Evolutionary conservation across 2,888 invertebrate species (phyloP).

Genomic region (Sphaeridia pumilis): DNA sequence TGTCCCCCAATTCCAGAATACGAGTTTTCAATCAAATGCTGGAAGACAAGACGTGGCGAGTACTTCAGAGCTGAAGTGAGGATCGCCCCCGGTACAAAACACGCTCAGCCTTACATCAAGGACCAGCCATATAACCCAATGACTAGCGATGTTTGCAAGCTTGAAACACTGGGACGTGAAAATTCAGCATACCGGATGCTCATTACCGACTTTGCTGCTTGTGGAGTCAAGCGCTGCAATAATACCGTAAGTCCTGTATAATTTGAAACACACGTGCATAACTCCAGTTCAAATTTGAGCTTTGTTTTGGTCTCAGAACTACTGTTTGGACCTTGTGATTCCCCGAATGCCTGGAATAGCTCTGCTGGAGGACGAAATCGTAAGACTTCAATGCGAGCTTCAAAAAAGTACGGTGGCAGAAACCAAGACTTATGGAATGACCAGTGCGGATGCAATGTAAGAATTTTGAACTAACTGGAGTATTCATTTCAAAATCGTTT

Average conservation of each 20-base stretch:
- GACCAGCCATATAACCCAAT: constrained; percentile 34
- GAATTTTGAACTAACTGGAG: too few species aligned
- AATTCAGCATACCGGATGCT: constrained; percentile 27
- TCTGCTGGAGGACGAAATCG: constrained; percentile 35
- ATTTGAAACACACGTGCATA: too few species aligned
- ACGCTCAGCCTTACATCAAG: constrained; percentile 34
- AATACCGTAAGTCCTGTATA: too few species aligned
- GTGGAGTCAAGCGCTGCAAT: constrained; percentile 36
- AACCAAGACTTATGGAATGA: constrained; percentile 30
- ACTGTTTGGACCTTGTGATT: constrained; percentile 36
- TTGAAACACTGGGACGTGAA: constrained; percentile 22
- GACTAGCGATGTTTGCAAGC: constrained; percentile 25
- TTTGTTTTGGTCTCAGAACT: background rate
- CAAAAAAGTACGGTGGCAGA: constrained; percentile 32
- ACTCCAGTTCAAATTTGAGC: background rate
- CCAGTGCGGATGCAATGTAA: constrained; percentile 31
- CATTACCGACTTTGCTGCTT: constrained; percentile 30
- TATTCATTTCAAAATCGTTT: background rate
- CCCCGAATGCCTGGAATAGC: constrained; percentile 33
- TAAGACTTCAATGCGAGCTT: constrained; percentile 33
- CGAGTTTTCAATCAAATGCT: constrained; percentile 35
- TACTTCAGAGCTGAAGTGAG: constrained; percentile 35
- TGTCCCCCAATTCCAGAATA: constrained; percentile 30
- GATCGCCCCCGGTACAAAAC: too few species aligned
- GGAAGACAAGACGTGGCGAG: constrained; percentile 27